phyloP scores from a whole-genome alignment of 2,888 invertebrate genomes.

The Melieria crassipennis region DNA sequence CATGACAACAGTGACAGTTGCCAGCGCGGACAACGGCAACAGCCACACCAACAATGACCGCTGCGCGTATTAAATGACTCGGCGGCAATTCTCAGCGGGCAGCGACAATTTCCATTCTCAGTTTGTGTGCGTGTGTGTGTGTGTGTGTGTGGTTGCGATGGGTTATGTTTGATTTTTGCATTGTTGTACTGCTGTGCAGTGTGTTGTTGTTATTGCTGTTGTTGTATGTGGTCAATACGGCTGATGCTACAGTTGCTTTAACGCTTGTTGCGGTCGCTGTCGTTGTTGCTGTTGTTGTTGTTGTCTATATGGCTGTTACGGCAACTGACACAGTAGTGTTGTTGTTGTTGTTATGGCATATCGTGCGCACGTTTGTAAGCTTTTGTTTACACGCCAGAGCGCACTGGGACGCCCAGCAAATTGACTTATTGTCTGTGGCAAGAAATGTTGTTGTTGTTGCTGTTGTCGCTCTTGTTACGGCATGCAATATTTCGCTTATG shows the following conservation, averaged over 20 bases:
- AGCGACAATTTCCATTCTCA: constrained; percentile 9
- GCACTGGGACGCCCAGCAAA: neutral
- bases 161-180: constrained; percentile 1
- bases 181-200: neutral
- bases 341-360: constrained; percentile 15
- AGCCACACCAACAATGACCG: constrained; percentile 37
- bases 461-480: neutral
- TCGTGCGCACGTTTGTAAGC: neutral
- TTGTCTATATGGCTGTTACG: neutral
- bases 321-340: neutral
- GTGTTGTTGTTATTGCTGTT: constrained; percentile 15
- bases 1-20: constrained; percentile 27
- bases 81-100: constrained; percentile 8
- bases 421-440: neutral
- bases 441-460: neutral
- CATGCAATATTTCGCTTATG: no score
- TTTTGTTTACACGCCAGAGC: no score
- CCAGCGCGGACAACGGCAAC: constrained; percentile 38
- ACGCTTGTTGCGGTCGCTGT: neutral
- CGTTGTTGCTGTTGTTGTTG: constrained; percentile 16
- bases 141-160: constrained; percentile 7
- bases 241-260: constrained; percentile 1
- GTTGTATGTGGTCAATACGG: constrained; percentile 6
- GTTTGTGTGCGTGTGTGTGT: neutral
- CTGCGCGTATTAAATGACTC: constrained; percentile 6